phyloP scores from a whole-genome alignment of 2,888 invertebrate species.

The Crematogaster levior region DNA sequence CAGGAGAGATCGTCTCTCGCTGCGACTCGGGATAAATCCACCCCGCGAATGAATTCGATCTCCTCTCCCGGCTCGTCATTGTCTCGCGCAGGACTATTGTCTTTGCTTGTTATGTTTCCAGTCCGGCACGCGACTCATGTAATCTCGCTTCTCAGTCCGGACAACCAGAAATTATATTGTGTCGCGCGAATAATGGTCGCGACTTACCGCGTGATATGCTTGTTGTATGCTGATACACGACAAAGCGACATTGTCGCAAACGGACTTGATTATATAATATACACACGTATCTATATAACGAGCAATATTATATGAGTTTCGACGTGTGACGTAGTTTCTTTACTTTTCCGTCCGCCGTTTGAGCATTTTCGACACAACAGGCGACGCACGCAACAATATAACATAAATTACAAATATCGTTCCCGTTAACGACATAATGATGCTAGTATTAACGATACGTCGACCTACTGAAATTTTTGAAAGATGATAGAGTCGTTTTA shows the following conservation, averaged over 20 bases:
- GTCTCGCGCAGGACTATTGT: constrained; percentile 22
- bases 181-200: constrained; percentile 35
- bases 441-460: background rate
- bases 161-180: constrained; percentile 36
- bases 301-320: background rate
- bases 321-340: background rate
- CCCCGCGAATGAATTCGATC: background rate
- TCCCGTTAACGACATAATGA: constrained; percentile 36
- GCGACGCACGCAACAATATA: constrained; percentile 52
- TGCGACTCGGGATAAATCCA: background rate
- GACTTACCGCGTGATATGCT: constrained; percentile 43
- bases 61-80: background rate
- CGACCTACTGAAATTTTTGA: background rate
- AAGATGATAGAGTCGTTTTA: background rate
- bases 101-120: background rate
- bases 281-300: background rate
- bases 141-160: constrained; percentile 20
- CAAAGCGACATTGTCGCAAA: constrained; percentile 2
- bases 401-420: constrained; percentile 51
- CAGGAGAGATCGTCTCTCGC: background rate
- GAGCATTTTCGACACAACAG: constrained; percentile 53
- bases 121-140: constrained; percentile 28
- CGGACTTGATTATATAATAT: constrained; percentile 19
- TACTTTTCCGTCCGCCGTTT: background rate
- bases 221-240: constrained; percentile 9